Evolutionary conservation across 2,797 vertebrate genomes (phyloP), one percentile per base, ranked within the genome.

Genomic region (Coluber constrictor): DNA sequence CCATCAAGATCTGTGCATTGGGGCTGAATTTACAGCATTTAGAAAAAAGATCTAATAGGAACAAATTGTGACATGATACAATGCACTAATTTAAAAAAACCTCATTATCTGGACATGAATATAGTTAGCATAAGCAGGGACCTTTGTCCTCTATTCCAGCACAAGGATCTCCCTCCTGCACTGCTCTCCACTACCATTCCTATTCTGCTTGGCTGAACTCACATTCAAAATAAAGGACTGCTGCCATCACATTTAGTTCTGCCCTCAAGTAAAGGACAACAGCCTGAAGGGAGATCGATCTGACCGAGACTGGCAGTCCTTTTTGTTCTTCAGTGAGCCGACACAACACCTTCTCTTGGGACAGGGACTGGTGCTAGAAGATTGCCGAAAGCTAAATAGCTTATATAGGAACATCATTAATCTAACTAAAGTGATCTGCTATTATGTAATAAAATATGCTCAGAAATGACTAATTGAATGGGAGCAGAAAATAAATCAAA

Each of bases 371-470:
- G 86, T 91, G 90, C 43, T 93, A 55, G 90, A 90, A 93, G 90
- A 89, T 88, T 88, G 93, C 87, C 89, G 90, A 83, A 90, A 92
- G 86, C 91, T 87, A 92, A 93, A 90, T 90, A 55, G 86, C 89
- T 93, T 92, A 74, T 91, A 91, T 59, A 88, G 94, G 37, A 87
- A 90, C 47, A 83, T 90, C 79, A 86, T 94, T 92, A 93, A 91
- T 93, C 92, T 92, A 51, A 70, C 88, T 92, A 90, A 92, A 90
- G 91, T 20, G 88, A 94, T 90, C 91, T 55, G 61, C 91, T 90
- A 61, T 94, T 92, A 90, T 92, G 91, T 92, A 83, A 92, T 92
- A 90, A 92, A 93, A 93, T 90, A 92, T 57, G 37, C 56, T 90
- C 79, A 79, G 86, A 90, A 88, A 90, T 92, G 87, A 83, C 83